Evolutionary conservation across 2,888 invertebrate genomes (phyloP), one percentile per base, ranked within the genome.

Genomic region (Macrosoma leucophasiata): DNA sequence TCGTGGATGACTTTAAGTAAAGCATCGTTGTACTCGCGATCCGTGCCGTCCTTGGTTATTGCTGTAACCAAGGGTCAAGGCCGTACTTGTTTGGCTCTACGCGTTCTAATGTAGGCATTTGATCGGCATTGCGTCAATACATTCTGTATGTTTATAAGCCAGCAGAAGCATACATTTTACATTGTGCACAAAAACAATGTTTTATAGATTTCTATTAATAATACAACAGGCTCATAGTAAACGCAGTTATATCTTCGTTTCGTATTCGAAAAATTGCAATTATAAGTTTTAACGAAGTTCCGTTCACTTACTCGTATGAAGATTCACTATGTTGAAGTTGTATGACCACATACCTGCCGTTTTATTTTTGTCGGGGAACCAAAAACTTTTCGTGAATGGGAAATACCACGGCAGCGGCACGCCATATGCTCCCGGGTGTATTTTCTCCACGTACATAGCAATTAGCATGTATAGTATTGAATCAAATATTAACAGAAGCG

Each of bases 391-490:
- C 1, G 87, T 88, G 28, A 94, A 87, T 0, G 91, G 91, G 57
- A 95, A 97, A 57, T 96, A 90, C 89, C 94, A 96, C 4, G 90
- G 91, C 39, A 90, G 85, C 0, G 93, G 91, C 0, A 96, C 91
- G 2, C 96, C 96, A 62, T 90, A 95, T 36, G 91, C 88, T 2
- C 96, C 96, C 0, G 97, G 97, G 40, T 90, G 87, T 28, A 97
- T 88, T 43, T 92, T 93, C 70, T 97, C 96, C 14, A 96, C 84
- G 58, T 97, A 97, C 69, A 96, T 84, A 0, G 96, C 91, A 13
- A 96, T 75, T 4, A 90, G 34, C 60, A 93, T 85, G 62, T 95
- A 95, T 0, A 95, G 41, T 14, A 91, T 46, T 0, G 87, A 70
- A 55, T 93, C 94, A 0, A 93, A 48, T 29, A 93, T 61, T 54